Evolutionary conservation across 2,888 invertebrate species (phyloP), one percentile per base, ranked within the genome.

Genomic region (Parasteatoda lunata): DNA sequence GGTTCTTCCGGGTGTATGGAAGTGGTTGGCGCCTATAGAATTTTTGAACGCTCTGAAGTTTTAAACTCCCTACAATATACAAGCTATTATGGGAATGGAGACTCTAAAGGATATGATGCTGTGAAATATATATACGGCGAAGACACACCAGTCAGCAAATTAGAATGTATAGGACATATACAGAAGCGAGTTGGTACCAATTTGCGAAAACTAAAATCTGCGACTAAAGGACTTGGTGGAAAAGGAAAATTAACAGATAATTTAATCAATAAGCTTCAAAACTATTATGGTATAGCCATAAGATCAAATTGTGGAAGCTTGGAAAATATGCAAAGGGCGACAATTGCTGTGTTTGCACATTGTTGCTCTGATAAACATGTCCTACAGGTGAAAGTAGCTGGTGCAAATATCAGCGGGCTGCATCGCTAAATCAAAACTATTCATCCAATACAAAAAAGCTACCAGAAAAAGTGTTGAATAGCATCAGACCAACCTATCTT

Each of bases 291-390:
- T 15, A 66, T 66, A 66, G 66, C 15, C 11, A 66, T 66, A 8
- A 66, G 66, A 66, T n/a, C 66, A n/a, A 66, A 66, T 66, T n/a
- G 15, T 15, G 66, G 6, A 15, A 66, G 30, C 66, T 66, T 66
- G 30, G 8, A 8, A 11, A 66, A 66, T 15, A 66, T 66, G 15
- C 66, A 66, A 15, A 66, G 66, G 30, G 30, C 30, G 30, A 30
- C 30, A 30, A 30, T 30, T 30, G 30, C 30, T 30, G 30, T 2
- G 30, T 30, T 30, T 30, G 2, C 30, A 30, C 30, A 30, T 30
- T 30, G 30, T 30, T 30, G 30, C 30, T 30, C 30, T 30, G 30
- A 30, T 30, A 30, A 30, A 30, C 30, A 30, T 30, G 30, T 30
- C 30, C 30, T 30, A 30, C 30, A 30, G 30, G 30, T 30, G 30